A percentile compares a stretch with the other conserved stretches of the same genome.
These are phyloP conservation scores for Phalacrocorax carbo DNA, from an alignment of 2,113 vertebrate species.

Conservation along the genomic window DNA sequence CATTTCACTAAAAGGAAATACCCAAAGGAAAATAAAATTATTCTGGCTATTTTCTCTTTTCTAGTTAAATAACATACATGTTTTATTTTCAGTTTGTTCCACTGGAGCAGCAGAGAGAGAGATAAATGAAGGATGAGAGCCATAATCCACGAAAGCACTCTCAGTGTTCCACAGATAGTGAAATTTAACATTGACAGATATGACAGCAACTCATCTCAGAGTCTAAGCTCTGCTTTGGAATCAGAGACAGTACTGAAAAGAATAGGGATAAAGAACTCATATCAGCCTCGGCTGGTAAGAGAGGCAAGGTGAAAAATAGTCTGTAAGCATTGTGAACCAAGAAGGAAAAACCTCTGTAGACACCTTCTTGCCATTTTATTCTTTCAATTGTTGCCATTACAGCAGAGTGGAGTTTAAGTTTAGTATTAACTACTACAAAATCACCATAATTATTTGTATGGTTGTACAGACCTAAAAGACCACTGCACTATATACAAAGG, in stretches of 20 bases:
- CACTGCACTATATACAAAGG: no score
- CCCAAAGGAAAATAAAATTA: neutral
- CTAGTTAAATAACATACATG: neutral
- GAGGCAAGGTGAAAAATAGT: neutral
- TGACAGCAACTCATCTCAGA: constrained; percentile 17
- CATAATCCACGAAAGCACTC: neutral
- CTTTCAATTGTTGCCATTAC: neutral
- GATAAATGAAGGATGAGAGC: constrained; percentile 12
- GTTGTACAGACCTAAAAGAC: neutral
- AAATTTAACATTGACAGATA: constrained; percentile 18
- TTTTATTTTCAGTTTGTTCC: constrained; percentile 24
- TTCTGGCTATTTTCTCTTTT: neutral
- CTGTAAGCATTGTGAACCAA: neutral
- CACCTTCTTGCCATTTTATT: neutral
- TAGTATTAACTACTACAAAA: neutral
- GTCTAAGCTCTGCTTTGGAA: neutral
- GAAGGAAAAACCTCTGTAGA: neutral
- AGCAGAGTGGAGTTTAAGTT: neutral
- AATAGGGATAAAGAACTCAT: neutral
- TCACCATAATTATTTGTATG: neutral
- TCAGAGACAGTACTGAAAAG: neutral
- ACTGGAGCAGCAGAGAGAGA: neutral
- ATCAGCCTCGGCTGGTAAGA: neutral
- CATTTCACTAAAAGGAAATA: neutral
- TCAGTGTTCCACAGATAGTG: neutral